These are phyloP conservation scores for Melanotus villosus DNA, from an alignment of 2,888 invertebrate genomes.

Conservation along the genomic window DNA sequence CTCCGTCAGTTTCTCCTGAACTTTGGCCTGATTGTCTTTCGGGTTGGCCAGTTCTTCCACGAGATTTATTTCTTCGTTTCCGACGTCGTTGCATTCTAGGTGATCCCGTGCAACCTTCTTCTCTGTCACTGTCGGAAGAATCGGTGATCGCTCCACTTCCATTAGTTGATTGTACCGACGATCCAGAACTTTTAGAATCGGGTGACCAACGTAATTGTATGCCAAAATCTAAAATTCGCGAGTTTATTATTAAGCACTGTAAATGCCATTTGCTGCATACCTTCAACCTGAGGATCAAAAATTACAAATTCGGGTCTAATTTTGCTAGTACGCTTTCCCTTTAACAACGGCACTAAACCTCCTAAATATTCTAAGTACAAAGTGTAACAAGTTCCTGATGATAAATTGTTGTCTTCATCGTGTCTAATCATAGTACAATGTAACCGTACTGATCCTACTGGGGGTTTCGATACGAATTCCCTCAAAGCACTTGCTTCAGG, in stretches of 20 bases:
- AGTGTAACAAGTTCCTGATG: slow-evolving; percentile 84
- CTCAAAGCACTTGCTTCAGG: slow-evolving; percentile 90
- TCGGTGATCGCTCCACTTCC: slow-evolving; percentile 72
- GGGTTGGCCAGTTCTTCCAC: slow-evolving; percentile 65
- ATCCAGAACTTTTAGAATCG: slow-evolving; percentile 71
- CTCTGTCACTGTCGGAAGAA: slow-evolving; percentile 78
- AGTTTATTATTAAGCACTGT: neutral
- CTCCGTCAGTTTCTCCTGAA: slow-evolving; percentile 64
- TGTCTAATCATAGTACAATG: slow-evolving; percentile 99
- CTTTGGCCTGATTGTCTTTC: slow-evolving; percentile 59
- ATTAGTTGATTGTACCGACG: slow-evolving; percentile 70
- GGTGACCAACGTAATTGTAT: slow-evolving; percentile 65
- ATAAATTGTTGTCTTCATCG: slow-evolving; percentile 83
- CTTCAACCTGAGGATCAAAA: slow-evolving; percentile 91
- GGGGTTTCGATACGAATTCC: slow-evolving; percentile 94
- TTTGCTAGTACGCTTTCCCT: slow-evolving; percentile 96
- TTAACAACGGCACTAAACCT: slow-evolving; percentile 94
- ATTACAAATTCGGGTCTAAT: slow-evolving; percentile 98
- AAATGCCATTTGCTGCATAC: slow-evolving; percentile 61
- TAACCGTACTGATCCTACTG: slow-evolving; percentile 85
- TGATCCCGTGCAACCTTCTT: slow-evolving; percentile 83
- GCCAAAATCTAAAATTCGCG: slow-evolving; percentile 56
- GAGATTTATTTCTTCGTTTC: slow-evolving; percentile 71
- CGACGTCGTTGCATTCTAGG: slow-evolving; percentile 85
- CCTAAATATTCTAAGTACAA: slow-evolving; percentile 96